Conservation (phyloP, 2,888 invertebrate genomes). For the Pasiphila rectangulata region DNA sequence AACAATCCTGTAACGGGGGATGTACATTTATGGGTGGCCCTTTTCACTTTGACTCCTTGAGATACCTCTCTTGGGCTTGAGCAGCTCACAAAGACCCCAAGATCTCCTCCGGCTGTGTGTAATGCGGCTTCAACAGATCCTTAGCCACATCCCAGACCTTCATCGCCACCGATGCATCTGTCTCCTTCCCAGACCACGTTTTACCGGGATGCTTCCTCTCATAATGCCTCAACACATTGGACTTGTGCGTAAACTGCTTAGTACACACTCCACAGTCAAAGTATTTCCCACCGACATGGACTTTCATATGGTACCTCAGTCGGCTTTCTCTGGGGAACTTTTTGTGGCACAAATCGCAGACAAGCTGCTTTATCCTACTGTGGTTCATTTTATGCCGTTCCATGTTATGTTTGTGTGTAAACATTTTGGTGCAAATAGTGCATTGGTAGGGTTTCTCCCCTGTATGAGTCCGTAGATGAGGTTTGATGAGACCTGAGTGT, state of each 20-base stretch:
- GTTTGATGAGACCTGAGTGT: conserved; percentile 50
- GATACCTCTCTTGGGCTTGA: too few relatives aligned
- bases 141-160: conserved; percentile 52
- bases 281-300: conserved; percentile 53
- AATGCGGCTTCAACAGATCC: conserved; percentile 29
- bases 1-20: too few relatives aligned
- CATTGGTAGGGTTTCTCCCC: conserved; percentile 35
- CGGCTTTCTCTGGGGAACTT: conserved; percentile 59
- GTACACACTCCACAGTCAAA: conserved; percentile 54
- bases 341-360: conserved; percentile 58
- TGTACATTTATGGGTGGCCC: too few relatives aligned
- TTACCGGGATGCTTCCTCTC: conserved; percentile 56
- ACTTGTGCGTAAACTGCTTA: conserved; percentile 59
- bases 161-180: conserved; percentile 56
- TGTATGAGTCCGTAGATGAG: conserved; percentile 48
- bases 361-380: conserved; percentile 49
- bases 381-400: conserved; percentile 52
- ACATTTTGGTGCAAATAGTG: conserved; percentile 41
- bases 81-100: conserved; percentile 16
- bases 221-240: conserved; percentile 60
- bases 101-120: conserved; percentile 34
- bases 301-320: conserved; percentile 59
- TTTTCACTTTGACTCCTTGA: too few relatives aligned
- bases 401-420: conserved; percentile 62
- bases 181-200: conserved; percentile 45